These are phyloP conservation scores for Fringilla coelebs DNA, from an alignment of 2,797 vertebrate genomes.

Conservation along the genomic window DNA sequence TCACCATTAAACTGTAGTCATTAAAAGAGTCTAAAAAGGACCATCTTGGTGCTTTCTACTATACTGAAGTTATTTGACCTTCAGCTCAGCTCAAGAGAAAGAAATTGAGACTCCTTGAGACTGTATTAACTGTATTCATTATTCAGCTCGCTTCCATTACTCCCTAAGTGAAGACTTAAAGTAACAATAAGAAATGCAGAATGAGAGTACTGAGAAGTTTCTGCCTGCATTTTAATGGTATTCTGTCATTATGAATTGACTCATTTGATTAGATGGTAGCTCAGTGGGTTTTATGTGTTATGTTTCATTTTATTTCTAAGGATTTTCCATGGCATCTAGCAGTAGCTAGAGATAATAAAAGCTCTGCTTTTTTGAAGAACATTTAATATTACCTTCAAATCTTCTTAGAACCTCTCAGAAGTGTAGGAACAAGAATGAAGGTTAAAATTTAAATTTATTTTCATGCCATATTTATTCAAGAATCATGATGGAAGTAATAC, in stretches of 20 bases:
- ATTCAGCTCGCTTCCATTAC: not conserved
- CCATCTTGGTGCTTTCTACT: not conserved
- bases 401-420: not conserved
- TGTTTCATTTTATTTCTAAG: constrained; percentile 32
- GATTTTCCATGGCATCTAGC: not conserved
- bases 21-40: not conserved
- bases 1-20: not conserved
- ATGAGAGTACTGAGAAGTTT: not conserved
- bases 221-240: not conserved
- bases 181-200: constrained; percentile 10
- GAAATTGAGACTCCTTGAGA: constrained; percentile 2
- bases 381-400: not conserved
- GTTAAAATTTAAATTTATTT: not conserved
- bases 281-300: not conserved
- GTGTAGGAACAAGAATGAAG: not conserved
- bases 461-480: not conserved
- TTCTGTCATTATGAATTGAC: not conserved
- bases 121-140: constrained; percentile 38
- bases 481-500: not conserved
- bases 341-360: not conserved
- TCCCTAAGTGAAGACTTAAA: constrained; percentile 21
- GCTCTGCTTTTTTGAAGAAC: not conserved
- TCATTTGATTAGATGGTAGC: constrained; percentile 22
- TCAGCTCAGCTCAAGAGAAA: constrained; percentile 9
- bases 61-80: constrained; percentile 17